Conservation (phyloP, 2,113 vertebrate genomes). For the Gallinago undulata region DNA sequence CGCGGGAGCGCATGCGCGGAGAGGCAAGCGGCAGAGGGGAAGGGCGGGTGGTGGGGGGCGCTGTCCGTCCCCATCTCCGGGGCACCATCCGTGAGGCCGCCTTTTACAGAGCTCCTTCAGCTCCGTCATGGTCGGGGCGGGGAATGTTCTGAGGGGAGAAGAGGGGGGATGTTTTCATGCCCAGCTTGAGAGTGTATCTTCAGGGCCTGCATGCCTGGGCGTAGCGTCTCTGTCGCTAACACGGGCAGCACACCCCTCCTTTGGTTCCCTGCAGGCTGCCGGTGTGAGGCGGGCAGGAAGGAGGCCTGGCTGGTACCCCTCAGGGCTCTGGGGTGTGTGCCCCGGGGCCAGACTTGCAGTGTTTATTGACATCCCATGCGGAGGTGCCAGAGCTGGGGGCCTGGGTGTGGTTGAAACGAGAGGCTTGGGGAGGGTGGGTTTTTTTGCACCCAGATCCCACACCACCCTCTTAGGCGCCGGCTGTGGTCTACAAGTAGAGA, state of each 20-base stretch:
- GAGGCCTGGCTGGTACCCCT: not conserved
- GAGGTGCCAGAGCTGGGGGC: too few species aligned
- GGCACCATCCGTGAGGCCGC: not conserved
- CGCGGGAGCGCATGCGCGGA: rapidly evolving
- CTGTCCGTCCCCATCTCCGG: not conserved
- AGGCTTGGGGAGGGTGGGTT: not conserved
- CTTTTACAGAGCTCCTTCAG: rapidly evolving
- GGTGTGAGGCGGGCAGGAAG: not conserved
- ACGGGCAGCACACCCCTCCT: rapidly evolving
- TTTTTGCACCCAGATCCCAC: too few species aligned
- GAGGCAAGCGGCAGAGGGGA: rapidly evolving
- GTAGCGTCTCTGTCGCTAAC: too few species aligned
- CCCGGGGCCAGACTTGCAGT: too few species aligned
- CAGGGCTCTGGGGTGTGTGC: not conserved
- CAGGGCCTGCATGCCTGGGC: rapidly evolving
- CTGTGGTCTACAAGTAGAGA: not conserved
- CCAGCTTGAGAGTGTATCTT: rapidly evolving
- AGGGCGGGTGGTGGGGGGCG: rapidly evolving
- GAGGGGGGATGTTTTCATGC: rapidly evolving
- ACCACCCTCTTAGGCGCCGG: not conserved
- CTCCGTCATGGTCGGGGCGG: rapidly evolving
- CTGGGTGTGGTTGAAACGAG: rapidly evolving
- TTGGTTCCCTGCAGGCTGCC: not conserved
- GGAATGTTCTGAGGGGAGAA: rapidly evolving
- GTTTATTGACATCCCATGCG: too few species aligned